Conservation (phyloP, 1,140 invertebrate genomes). For the Dinoponera quadriceps region DNA sequence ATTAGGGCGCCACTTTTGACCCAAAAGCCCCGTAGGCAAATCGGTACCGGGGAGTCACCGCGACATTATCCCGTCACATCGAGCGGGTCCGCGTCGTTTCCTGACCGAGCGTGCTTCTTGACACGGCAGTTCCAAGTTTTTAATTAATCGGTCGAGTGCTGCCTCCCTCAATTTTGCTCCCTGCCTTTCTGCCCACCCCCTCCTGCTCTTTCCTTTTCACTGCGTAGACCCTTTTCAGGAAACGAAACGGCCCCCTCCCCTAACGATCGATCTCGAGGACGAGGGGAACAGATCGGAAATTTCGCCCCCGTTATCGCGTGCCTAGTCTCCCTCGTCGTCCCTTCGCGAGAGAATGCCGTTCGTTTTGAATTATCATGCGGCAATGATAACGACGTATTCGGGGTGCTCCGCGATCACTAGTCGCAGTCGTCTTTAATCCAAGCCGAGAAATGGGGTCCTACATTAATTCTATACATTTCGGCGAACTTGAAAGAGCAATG, state of each 20-base stretch:
- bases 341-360: slow-evolving; percentile 29
- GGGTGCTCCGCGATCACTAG: not conserved
- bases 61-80: slow-evolving; percentile 55
- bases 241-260: slow-evolving; percentile 62
- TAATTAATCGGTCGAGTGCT: slow-evolving; percentile 72
- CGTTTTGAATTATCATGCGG: slow-evolving; percentile 46
- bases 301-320: slow-evolving; percentile 57
- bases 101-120: slow-evolving; percentile 41
- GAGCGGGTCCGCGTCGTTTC: slow-evolving; percentile 49
- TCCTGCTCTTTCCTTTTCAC: not conserved
- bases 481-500: too few relatives aligned
- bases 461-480: too few relatives aligned
- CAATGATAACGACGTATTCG: slow-evolving; percentile 24
- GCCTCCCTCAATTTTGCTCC: slow-evolving; percentile 55
- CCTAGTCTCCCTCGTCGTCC: slow-evolving; percentile 32
- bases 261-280: slow-evolving; percentile 68
- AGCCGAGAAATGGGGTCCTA: too few relatives aligned
- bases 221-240: slow-evolving; percentile 39
- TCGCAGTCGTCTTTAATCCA: not conserved
- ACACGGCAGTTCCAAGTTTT: slow-evolving; percentile 69
- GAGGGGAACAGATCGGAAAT: slow-evolving; percentile 58
- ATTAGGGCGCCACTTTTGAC: slow-evolving; percentile 38
- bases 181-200: not conserved
- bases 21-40: slow-evolving; percentile 12
- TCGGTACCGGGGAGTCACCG: slow-evolving; percentile 39